These are phyloP conservation scores for Brachypteracias leptosomus DNA, from an alignment of 2,113 vertebrate genomes.

Conservation along the genomic window DNA sequence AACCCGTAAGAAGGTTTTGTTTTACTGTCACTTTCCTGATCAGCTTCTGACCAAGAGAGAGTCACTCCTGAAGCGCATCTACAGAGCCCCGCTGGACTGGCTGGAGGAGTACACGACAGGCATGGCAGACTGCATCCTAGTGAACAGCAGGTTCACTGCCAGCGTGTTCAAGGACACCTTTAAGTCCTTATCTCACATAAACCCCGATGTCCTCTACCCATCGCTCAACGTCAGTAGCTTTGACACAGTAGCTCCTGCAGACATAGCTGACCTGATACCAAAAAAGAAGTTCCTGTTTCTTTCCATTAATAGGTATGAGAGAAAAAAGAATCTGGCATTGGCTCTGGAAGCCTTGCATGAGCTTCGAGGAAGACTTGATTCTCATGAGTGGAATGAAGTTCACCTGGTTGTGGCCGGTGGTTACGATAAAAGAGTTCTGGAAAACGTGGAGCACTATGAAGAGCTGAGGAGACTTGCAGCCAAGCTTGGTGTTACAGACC, in stretches of 20 bases:
- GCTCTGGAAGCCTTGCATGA: constrained; percentile 82
- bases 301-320: constrained; percentile 95
- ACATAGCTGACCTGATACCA: constrained; percentile 78
- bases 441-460: constrained; percentile 89
- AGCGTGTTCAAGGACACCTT: constrained; percentile 89
- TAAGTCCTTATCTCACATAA: constrained; percentile 78
- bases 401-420: constrained; percentile 93
- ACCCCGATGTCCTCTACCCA: constrained; percentile 90
- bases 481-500: constrained; percentile 72
- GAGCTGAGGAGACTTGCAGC: constrained; percentile 81
- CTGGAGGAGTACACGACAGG: constrained; percentile 93
- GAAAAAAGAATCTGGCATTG: constrained; percentile 91
- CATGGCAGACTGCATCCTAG: constrained; percentile 93
- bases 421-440: constrained; percentile 88
- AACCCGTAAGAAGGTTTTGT: constrained; percentile 89
- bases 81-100: constrained; percentile 89
- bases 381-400: constrained; percentile 75
- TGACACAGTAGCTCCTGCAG: constrained; percentile 72
- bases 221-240: constrained; percentile 88
- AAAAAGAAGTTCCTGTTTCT: constrained; percentile 85
- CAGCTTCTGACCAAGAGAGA: constrained; percentile 88
- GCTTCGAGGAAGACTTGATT: constrained; percentile 75
- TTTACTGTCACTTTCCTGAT: constrained; percentile 98
- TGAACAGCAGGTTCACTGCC: constrained; percentile 94
- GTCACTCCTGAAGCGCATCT: constrained; percentile 84